Conservation (phyloP, 2,797 vertebrate genomes). For the Coccyzus lansbergi region DNA sequence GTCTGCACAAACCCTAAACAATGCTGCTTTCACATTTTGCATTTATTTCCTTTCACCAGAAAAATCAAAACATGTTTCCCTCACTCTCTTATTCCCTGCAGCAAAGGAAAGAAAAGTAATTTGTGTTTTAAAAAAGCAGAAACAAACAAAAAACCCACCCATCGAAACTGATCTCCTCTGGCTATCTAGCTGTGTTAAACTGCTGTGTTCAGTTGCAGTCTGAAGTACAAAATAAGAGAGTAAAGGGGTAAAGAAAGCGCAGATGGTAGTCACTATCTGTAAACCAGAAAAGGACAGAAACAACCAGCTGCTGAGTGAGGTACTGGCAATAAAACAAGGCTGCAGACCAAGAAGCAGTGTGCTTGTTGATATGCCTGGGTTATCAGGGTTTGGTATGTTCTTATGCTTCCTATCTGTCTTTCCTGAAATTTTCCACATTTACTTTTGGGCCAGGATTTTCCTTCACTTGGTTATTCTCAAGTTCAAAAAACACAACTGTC, state of each 20-base stretch:
- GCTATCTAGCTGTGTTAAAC: not conserved
- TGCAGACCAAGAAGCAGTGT: not conserved
- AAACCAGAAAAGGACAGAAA: conserved; percentile 24
- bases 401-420: not conserved
- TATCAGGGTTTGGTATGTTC: not conserved
- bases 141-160: not conserved
- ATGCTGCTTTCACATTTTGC: not conserved
- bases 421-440: not conserved
- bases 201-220: not conserved
- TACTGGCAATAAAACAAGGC: not conserved
- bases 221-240: not conserved
- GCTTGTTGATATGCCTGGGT: not conserved
- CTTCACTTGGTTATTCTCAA: not conserved
- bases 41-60: not conserved
- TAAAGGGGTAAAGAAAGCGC: not conserved
- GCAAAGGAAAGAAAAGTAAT: not conserved
- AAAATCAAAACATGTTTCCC: not conserved
- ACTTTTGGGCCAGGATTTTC: not conserved
- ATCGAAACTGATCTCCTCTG: not conserved
- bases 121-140: not conserved
- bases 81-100: not conserved
- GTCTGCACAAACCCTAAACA: not conserved
- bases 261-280: not conserved
- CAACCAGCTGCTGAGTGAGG: conserved; percentile 9
- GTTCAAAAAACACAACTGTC: not conserved